phyloP scores from a whole-genome alignment of 1,140 invertebrate genomes.

The Scaptomyza pallida region DNA sequence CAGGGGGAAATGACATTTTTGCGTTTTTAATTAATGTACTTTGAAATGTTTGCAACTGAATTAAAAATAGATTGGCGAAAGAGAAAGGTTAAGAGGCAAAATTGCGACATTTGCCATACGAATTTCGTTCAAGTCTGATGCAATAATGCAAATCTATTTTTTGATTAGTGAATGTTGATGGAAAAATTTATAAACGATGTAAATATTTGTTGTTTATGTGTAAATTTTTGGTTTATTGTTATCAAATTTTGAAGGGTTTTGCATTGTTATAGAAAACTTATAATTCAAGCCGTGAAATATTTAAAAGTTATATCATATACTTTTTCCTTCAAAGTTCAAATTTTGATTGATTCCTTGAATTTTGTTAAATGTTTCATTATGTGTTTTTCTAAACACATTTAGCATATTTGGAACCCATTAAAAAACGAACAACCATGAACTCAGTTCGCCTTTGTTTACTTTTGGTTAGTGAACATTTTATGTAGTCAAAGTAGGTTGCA shows the following conservation, averaged over 20 bases:
- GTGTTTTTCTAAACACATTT: not conserved
- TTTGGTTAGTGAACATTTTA: conserved; percentile 8
- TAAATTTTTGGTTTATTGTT: too few species aligned
- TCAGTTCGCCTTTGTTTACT: not conserved
- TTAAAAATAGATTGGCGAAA: not conserved
- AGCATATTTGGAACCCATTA: not conserved
- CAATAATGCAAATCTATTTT: not conserved
- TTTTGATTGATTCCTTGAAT: not conserved
- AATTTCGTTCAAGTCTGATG: not conserved
- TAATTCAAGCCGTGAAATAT: too few species aligned
- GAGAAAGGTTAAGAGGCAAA: not conserved
- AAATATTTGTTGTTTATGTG: not conserved
- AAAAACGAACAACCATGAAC: not conserved
- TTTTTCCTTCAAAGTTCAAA: too few species aligned
- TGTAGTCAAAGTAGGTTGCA: conserved; percentile 4
- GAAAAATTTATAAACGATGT: not conserved
- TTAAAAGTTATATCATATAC: too few species aligned
- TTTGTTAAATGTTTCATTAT: not conserved
- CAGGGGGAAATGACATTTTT: not conserved
- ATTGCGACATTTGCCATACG: not conserved
- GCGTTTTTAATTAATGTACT: too few species aligned
- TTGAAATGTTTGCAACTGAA: not conserved
- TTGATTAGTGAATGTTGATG: not conserved
- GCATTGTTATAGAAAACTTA: too few species aligned
- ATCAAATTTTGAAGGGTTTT: too few species aligned